These are phyloP conservation scores for Pavo muticus DNA, from an alignment of 2,113 vertebrate species.

Conservation along the genomic window DNA sequence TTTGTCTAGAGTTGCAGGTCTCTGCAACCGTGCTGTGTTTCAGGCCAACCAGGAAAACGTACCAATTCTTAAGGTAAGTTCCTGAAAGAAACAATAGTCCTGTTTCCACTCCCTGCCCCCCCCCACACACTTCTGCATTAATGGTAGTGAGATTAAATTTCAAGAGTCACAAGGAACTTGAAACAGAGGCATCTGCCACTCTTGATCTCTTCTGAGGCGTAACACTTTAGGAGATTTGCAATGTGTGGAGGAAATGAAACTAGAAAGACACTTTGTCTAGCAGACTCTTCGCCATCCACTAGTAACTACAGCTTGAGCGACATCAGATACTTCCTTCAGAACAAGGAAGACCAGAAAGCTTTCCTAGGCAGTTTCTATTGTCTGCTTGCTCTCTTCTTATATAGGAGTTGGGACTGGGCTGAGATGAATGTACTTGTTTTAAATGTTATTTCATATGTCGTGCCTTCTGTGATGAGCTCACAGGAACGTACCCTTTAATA, in stretches of 20 bases:
- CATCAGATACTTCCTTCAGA: background rate
- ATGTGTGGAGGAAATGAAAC: background rate
- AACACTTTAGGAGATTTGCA: background rate
- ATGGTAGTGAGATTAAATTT: background rate
- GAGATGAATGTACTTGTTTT: background rate
- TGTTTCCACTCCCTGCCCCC: background rate
- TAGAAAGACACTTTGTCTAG: background rate
- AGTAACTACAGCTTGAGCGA: background rate
- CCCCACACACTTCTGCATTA: rapidly evolving
- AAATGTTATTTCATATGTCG: background rate
- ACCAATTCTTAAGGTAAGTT: slow-evolving; percentile 83
- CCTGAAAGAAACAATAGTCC: background rate
- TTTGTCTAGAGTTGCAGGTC: slow-evolving; percentile 81
- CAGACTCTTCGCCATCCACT: background rate
- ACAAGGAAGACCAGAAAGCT: background rate
- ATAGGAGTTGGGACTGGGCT: background rate
- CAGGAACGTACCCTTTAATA: background rate
- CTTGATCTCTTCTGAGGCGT: background rate
- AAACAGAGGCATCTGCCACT: background rate
- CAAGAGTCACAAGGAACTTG: background rate
- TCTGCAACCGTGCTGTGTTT: slow-evolving; percentile 86
- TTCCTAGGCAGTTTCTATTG: background rate
- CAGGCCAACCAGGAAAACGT: slow-evolving; percentile 84
- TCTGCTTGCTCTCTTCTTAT: background rate
- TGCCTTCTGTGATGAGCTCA: background rate